Evolutionary conservation across 2,113 vertebrate species (phyloP).

Genomic region (Aramus guarauna): DNA sequence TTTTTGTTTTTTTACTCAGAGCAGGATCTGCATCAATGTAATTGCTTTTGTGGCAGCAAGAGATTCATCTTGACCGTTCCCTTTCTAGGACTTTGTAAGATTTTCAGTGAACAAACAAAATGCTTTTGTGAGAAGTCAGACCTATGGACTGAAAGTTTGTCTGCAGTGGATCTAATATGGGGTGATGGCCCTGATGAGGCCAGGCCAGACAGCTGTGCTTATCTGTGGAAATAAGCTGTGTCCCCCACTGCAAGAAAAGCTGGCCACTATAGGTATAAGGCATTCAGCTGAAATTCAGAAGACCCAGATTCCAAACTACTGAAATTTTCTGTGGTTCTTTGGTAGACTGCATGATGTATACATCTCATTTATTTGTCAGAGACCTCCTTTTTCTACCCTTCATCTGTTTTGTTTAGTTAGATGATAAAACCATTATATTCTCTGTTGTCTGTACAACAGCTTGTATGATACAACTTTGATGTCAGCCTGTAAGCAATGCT

Average conservation of each 20-base stretch:
- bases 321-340: not conserved
- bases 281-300: not conserved
- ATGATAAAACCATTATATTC: not conserved
- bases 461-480: not conserved
- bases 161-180: not conserved
- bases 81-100: not conserved
- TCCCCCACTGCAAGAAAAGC: not conserved
- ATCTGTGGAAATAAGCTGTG: not conserved
- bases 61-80: not conserved
- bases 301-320: not conserved
- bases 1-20: not conserved
- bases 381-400: not conserved
- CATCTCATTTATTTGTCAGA: not conserved
- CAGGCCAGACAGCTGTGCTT: not conserved
- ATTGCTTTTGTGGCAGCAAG: not conserved
- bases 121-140: not conserved
- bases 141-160: not conserved
- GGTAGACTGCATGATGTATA: not conserved
- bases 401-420: not conserved
- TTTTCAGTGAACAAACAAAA: not conserved
- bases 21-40: not conserved
- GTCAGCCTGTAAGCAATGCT: not conserved
- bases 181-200: not conserved
- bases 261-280: not conserved
- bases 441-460: not conserved